A percentile compares a stretch with the other conserved stretches of the same genome.
These are phyloP conservation scores for Zalophus californianus DNA, from an alignment of 2,797 vertebrate genomes.

Conservation along the genomic window DNA sequence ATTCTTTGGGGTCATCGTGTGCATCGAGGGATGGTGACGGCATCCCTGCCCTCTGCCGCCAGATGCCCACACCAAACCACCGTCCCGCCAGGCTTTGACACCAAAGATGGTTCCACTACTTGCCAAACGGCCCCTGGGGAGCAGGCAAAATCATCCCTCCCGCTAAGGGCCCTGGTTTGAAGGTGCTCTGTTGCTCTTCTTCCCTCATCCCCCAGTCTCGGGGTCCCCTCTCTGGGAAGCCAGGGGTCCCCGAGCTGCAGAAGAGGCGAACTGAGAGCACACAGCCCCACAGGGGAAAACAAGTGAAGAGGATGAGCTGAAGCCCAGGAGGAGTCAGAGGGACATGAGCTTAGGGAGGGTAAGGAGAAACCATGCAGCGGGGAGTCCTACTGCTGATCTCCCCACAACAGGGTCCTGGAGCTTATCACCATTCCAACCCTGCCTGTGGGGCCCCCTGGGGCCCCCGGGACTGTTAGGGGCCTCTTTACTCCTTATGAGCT, in stretches of 20 bases:
- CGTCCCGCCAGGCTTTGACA: accelerated
- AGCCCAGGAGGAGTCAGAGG: background rate
- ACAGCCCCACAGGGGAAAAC: background rate
- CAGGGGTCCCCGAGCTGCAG: accelerated
- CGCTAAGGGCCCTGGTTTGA: background rate
- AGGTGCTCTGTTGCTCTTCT: background rate
- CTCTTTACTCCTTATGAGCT: background rate
- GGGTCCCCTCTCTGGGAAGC: background rate
- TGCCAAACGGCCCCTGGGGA: background rate
- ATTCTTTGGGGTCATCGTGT: background rate
- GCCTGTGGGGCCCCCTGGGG: background rate
- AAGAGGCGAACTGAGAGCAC: background rate
- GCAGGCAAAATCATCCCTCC: too few relatives aligned
- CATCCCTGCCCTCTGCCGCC: background rate
- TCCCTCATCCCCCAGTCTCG: background rate
- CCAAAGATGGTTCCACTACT: background rate
- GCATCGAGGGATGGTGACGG: accelerated
- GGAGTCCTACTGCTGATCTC: background rate
- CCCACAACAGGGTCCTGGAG: background rate
- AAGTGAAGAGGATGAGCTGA: accelerated
- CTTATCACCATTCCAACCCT: background rate
- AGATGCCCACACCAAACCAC: too few relatives aligned
- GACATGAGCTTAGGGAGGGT: accelerated
- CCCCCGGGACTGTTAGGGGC: accelerated
- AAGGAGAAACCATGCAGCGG: background rate